Base-by-base conservation (phyloP, 2,113 vertebrate genomes). In the Corythornis cristatus region DNA sequence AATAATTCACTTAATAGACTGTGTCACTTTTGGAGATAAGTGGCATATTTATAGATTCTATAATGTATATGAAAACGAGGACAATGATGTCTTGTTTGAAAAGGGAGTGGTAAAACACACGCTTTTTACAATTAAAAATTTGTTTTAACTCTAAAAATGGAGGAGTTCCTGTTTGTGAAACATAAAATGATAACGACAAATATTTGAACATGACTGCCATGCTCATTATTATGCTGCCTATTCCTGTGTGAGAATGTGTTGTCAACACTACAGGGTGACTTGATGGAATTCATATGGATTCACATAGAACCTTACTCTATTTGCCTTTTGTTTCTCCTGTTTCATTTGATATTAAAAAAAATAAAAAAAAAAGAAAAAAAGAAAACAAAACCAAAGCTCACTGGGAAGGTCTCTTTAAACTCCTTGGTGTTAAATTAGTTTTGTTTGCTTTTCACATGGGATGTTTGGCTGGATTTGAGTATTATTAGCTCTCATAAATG, bases 11-110 rank as follows among this genome's bases (percentile, higher is more conserved):
- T 90, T 90, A 96, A 96, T 95, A 90, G 76, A 65, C 80, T 90
- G 79, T 83, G 92, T 96, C 58, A 65, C 56, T 64, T 90, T 86
- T 85, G 40, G 54, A 92, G 90, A 90, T 91, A 96, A 96, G 84
- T 91, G 91, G 42, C 14, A 7, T 96, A 96, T 96, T 94, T 95
- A 92, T 92, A 95, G 65, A 78, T 85, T 81, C 72, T 72, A n/a
- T 71, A 82, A 73, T 23, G 73, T 75, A 71, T 48, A 22, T 78
- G n/a, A 76, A 87, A 96, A 90, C 73, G 74, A 82, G 62, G 81
- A 75, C 15, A 5, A 66, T 89, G 82, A 87, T 25, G 74, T n/a
- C 70, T 68, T 89, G 58, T 86, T 96, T 86, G 73, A 88, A 76
- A 88, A 74, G 35, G 8, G 26, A 2, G 2, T 22, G 14, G 66